A percentile compares a stretch with the other conserved stretches of the same genome.
These are phyloP conservation scores for Temnothorax nylanderi DNA, from an alignment of 1,140 invertebrate species.

Conservation along the genomic window DNA sequence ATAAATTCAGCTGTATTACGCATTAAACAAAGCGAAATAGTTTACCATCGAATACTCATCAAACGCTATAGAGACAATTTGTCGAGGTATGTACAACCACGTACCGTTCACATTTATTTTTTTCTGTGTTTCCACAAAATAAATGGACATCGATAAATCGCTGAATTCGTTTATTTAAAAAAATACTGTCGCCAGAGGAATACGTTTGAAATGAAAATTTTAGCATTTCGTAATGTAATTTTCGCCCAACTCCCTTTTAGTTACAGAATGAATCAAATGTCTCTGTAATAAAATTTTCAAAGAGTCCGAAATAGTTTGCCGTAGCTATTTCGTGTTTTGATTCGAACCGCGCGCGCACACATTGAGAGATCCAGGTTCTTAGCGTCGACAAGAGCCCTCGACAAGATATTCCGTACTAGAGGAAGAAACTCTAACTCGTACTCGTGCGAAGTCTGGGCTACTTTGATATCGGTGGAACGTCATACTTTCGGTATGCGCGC, in stretches of 20 bases:
- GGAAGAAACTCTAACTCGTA: slow-evolving; percentile 59
- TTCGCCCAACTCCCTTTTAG: background rate
- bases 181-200: background rate
- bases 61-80: slow-evolving; percentile 1
- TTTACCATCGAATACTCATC: slow-evolving; percentile 46
- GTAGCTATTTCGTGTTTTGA: background rate
- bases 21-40: slow-evolving; percentile 59
- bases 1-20: slow-evolving; percentile 63
- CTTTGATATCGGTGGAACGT: slow-evolving; percentile 73
- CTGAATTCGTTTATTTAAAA: background rate
- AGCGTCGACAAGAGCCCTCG: background rate
- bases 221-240: background rate
- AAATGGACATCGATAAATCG: background rate
- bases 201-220: slow-evolving; percentile 6
- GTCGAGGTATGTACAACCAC: background rate
- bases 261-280: background rate
- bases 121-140: slow-evolving; percentile 6
- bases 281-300: slow-evolving; percentile 5
- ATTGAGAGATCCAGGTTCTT: background rate
- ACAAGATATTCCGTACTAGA: slow-evolving; percentile 32
- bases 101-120: background rate
- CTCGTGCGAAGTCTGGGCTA: slow-evolving; percentile 17
- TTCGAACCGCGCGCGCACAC: background rate
- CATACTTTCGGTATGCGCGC: slow-evolving; percentile 62
- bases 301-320: background rate